These are phyloP conservation scores for Drosophila ironensis DNA, from an alignment of 1,140 invertebrate genomes.

Conservation along the genomic window DNA sequence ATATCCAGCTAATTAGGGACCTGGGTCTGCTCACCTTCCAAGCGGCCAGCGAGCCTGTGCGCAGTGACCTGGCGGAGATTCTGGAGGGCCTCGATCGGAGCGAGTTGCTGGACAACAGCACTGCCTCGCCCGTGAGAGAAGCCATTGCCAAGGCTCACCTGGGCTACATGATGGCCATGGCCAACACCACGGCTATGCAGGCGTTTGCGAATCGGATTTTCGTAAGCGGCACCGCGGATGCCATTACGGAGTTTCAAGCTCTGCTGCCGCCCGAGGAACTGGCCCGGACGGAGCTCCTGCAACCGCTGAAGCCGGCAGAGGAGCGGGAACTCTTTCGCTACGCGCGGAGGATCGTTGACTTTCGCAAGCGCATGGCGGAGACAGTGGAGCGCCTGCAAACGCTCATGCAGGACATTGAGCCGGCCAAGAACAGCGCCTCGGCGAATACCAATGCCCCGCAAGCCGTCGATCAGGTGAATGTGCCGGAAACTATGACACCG, in stretches of 20 bases:
- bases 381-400: conserved; percentile 71
- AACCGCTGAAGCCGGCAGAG: conserved; percentile 20
- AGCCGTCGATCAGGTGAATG: neutral
- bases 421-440: no score
- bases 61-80: conserved; percentile 32
- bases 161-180: conserved; percentile 40
- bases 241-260: conserved; percentile 15
- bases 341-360: conserved; percentile 58
- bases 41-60: conserved; percentile 29
- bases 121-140: neutral
- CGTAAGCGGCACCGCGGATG: conserved; percentile 52
- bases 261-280: conserved; percentile 46
- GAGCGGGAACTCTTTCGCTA: conserved; percentile 59
- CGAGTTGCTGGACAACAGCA: neutral
- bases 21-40: conserved; percentile 47
- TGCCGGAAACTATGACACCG: neutral
- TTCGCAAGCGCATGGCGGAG: conserved; percentile 73
- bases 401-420: conserved; percentile 56
- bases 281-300: conserved; percentile 2
- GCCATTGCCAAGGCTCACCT: conserved; percentile 21
- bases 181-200: conserved; percentile 74
- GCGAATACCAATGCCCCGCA: neutral
- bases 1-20: conserved; percentile 39
- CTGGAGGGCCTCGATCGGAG: conserved; percentile 38
- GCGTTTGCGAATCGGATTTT: conserved; percentile 64